Evolutionary conservation across 2,797 vertebrate species (phyloP).

Genomic region (Lagorchestes hirsutus): DNA sequence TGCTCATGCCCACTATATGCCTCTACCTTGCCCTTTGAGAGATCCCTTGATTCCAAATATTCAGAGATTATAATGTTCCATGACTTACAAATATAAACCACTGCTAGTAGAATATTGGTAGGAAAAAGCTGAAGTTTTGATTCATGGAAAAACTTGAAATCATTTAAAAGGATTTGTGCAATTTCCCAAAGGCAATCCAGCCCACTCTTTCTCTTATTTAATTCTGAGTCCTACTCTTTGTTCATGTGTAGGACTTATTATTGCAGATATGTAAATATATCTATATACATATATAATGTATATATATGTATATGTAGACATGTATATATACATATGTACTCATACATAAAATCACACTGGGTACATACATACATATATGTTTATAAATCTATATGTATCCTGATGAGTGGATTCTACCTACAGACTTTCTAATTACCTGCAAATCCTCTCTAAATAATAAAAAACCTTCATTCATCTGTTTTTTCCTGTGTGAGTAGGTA

Average conservation of each 20-base stretch:
- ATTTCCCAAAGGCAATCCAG: background rate
- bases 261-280: too few species aligned
- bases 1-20: background rate
- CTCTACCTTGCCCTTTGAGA: background rate
- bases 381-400: background rate
- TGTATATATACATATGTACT: too few species aligned
- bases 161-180: background rate
- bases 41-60: background rate
- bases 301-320: too few species aligned
- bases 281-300: too few species aligned
- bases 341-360: background rate
- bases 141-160: background rate
- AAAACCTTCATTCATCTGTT: background rate
- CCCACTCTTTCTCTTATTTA: background rate
- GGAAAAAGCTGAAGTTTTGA: background rate
- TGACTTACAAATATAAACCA: background rate
- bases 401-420: background rate
- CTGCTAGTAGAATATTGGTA: background rate
- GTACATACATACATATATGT: background rate
- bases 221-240: background rate
- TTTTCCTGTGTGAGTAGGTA: background rate
- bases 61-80: background rate
- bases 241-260: background rate
- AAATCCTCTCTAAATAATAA: background rate
- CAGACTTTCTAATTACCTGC: background rate